phyloP scores from a whole-genome alignment of 2,888 invertebrate species.

The Micoletzkya japonica region DNA sequence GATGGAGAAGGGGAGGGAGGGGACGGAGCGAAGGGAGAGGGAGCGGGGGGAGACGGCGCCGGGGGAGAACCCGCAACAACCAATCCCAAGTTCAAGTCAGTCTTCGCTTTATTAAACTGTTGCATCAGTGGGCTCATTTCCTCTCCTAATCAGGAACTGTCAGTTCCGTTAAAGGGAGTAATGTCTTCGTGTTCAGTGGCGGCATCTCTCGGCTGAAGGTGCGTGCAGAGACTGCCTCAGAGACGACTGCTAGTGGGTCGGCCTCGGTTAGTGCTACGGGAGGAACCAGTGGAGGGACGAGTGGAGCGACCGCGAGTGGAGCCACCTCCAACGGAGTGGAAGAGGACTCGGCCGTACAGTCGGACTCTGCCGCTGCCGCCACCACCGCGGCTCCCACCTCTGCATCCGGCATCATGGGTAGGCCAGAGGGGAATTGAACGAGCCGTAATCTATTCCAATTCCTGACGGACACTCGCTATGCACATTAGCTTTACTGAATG shows the following conservation, averaged over 20 bases:
- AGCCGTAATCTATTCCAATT: no score
- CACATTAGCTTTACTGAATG: no score
- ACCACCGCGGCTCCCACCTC: neutral
- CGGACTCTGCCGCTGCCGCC: slow-evolving; percentile 5
- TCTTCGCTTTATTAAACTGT: neutral
- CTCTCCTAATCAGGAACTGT: no score
- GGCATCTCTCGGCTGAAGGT: no score
- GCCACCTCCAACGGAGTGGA: neutral
- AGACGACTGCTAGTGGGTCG: neutral
- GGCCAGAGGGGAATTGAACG: no score
- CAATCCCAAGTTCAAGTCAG: neutral
- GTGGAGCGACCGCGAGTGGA: neutral
- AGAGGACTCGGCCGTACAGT: neutral
- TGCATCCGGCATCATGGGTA: no score
- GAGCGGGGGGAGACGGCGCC: neutral
- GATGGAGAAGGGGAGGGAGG: neutral
- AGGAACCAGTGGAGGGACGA: neutral
- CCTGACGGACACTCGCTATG: no score
- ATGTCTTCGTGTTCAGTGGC: no score
- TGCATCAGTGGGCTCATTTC: no score
- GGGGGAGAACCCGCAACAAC: neutral
- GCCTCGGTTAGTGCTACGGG: slow-evolving; percentile 16
- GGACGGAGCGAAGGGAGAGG: neutral
- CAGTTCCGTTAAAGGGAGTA: no score
- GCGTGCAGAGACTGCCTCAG: neutral